A percentile compares a stretch with the other conserved stretches of the same genome.
These are phyloP conservation scores for Hydrotaea cyrtoneurina DNA, from an alignment of 2,888 invertebrate species.

Conservation along the genomic window DNA sequence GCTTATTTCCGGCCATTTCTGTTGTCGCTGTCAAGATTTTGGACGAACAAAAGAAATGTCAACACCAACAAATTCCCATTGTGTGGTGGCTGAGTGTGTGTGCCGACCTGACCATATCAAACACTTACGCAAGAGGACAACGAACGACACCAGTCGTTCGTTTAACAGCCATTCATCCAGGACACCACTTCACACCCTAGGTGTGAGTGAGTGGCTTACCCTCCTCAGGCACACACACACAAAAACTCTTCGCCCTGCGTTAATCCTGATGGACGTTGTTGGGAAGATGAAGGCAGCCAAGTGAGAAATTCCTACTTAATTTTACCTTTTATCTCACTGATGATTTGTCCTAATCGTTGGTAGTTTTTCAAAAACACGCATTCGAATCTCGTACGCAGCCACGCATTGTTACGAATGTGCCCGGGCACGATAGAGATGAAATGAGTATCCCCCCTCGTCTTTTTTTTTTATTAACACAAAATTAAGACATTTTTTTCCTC, in stretches of 20 bases:
- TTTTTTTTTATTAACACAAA: conserved; percentile 23
- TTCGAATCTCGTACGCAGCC: conserved; percentile 64
- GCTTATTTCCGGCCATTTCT: not conserved
- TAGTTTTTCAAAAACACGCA: conserved; percentile 68
- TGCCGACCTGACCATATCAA: conserved; percentile 61
- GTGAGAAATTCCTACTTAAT: conserved; percentile 69
- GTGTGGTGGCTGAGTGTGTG: not conserved
- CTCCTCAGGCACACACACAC: conserved; percentile 5
- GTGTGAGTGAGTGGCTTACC: not conserved
- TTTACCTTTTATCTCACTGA: conserved; percentile 74
- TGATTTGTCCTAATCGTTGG: conserved; percentile 75
- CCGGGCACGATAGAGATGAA: not conserved
- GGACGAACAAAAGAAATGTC: conserved; percentile 59
- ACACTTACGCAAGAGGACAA: conserved; percentile 45
- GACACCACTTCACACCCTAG: conserved; percentile 52
- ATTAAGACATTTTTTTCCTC: conserved; percentile 47
- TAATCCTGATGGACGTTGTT: conserved; percentile 62
- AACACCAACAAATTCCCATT: conserved; percentile 59
- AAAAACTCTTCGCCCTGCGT: not conserved
- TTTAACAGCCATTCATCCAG: not conserved
- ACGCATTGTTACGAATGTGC: conserved; percentile 8
- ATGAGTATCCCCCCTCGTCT: not conserved
- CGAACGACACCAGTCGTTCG: not conserved
- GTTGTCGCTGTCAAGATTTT: conserved; percentile 48
- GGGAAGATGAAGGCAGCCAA: conserved; percentile 22